phyloP scores from a whole-genome alignment of 1,140 invertebrate species.

The Oscheius sp. region DNA sequence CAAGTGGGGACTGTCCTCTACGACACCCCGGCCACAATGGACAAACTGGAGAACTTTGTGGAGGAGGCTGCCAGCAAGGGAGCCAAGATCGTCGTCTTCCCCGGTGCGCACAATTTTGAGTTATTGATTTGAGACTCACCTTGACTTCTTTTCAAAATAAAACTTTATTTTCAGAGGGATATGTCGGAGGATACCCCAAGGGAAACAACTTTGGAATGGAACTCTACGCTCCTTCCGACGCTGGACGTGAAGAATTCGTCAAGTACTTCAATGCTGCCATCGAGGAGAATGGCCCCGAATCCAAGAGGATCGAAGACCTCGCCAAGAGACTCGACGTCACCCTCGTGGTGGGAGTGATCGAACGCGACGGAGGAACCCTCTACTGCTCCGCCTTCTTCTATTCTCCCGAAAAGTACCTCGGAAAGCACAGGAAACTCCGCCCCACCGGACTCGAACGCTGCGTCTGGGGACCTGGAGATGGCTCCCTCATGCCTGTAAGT shows the following conservation, averaged over 20 bases:
- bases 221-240: slow-evolving; percentile 44
- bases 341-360: slow-evolving; percentile 51
- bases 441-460: slow-evolving; percentile 53
- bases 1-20: slow-evolving; percentile 51
- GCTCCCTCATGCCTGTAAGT: slow-evolving; percentile 51
- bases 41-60: slow-evolving; percentile 40
- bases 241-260: slow-evolving; percentile 50
- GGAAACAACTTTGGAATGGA: slow-evolving; percentile 47
- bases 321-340: slow-evolving; percentile 34
- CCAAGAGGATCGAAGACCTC: slow-evolving; percentile 38
- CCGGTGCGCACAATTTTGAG: too few relatives aligned
- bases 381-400: slow-evolving; percentile 51
- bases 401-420: slow-evolving; percentile 10
- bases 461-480: slow-evolving; percentile 58
- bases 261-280: slow-evolving; percentile 50
- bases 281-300: slow-evolving; percentile 42
- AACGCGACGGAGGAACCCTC: slow-evolving; percentile 48
- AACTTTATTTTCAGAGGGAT: slow-evolving; percentile 49
- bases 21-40: slow-evolving; percentile 43
- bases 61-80: slow-evolving; percentile 42
- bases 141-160: too few relatives aligned
- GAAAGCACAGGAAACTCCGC: slow-evolving; percentile 53
- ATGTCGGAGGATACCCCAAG: slow-evolving; percentile 54
- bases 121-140: too few relatives aligned
- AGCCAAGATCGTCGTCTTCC: slow-evolving; percentile 51